Conservation (phyloP, 1,140 invertebrate species). For the Trichonephila clavipes region DNA sequence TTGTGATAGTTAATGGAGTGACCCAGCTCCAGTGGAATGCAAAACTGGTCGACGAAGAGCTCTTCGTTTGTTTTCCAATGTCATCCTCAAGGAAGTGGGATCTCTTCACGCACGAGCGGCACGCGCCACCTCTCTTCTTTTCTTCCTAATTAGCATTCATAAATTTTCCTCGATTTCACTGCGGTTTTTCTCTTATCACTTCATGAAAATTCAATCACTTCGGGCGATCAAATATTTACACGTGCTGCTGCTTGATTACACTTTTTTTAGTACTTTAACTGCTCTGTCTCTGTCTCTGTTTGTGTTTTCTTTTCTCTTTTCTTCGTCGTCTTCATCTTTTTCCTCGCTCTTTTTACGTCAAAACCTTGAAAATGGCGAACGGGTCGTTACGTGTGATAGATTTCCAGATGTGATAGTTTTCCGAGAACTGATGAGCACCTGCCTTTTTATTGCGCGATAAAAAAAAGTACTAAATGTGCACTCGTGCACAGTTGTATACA, state of each 20-base stretch:
- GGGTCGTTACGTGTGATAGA: background rate
- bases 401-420: background rate
- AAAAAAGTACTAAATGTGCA: background rate
- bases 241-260: background rate
- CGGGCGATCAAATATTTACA: conserved; percentile 4
- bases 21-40: too few relatives aligned
- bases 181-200: background rate
- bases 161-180: background rate
- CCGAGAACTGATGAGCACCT: background rate
- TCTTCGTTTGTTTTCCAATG: too few relatives aligned
- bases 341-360: background rate
- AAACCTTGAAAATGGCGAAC: background rate
- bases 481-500: background rate
- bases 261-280: background rate
- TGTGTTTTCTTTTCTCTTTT: background rate
- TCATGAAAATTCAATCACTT: conserved; percentile 12
- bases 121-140: background rate
- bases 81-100: too few relatives aligned
- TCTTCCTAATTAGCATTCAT: background rate
- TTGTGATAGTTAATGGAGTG: too few relatives aligned
- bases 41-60: too few relatives aligned
- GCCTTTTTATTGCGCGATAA: background rate
- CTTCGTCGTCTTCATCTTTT: background rate
- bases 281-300: too few relatives aligned
- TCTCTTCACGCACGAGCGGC: background rate